A percentile compares a stretch with the other conserved stretches of the same genome.
Evolutionary conservation across 30 jellyfish, hydroid and myxozoan species (phyloP).

Genomic region (Morbakka virulenta): DNA sequence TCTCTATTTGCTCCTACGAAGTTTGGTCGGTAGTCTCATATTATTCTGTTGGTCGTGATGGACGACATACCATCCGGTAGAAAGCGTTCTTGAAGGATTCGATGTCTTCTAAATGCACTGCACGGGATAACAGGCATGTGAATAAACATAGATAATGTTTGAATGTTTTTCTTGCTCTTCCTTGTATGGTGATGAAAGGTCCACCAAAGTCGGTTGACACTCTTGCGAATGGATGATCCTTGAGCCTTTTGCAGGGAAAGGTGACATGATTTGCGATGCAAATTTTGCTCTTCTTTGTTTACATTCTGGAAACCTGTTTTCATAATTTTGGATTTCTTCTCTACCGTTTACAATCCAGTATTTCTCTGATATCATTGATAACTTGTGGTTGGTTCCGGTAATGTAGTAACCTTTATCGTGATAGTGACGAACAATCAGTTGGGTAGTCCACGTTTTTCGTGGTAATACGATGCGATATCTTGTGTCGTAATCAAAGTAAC

Average conservation of each 20-base stretch:
- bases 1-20: slow-evolving; percentile 54
- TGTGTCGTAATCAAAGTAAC: too few relatives aligned
- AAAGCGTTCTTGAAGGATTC: slow-evolving; percentile 66
- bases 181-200: too few relatives aligned
- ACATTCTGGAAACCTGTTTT: slow-evolving; percentile 12
- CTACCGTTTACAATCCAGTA: slow-evolving; percentile 1
- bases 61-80: slow-evolving; percentile 38
- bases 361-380: background rate
- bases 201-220: too few relatives aligned
- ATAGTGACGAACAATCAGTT: too few relatives aligned
- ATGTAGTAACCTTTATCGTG: background rate
- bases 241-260: too few relatives aligned
- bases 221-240: too few relatives aligned
- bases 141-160: slow-evolving; percentile 50
- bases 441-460: too few relatives aligned
- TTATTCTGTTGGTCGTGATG: slow-evolving; percentile 26
- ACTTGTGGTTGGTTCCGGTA: background rate
- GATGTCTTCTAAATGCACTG: slow-evolving; percentile 61
- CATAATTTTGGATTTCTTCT: slow-evolving; percentile 19
- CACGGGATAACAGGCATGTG: slow-evolving; percentile 60
- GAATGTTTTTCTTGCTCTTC: background rate
- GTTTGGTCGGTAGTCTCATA: slow-evolving; percentile 39
- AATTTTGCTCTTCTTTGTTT: slow-evolving; percentile 36
- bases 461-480: too few relatives aligned
- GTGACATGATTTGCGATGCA: too few relatives aligned